Evolutionary conservation across 2,113 vertebrate species (phyloP), one percentile per base, ranked within the genome.

Genomic region (Pteropus alecto): DNA sequence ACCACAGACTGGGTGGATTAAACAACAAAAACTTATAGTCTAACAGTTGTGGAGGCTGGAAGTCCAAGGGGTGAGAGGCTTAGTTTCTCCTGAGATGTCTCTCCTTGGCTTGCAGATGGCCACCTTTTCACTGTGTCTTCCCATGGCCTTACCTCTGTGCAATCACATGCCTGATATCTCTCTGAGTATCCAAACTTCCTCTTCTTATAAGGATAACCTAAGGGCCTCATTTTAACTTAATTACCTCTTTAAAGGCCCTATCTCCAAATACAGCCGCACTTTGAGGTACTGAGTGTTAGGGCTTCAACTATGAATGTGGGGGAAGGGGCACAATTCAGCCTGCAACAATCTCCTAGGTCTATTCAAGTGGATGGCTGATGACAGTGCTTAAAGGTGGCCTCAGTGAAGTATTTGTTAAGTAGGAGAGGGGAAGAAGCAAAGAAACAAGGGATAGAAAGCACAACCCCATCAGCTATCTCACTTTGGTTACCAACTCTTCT

Each of bases 121-220:
- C 2, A 7, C 26, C 51, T 18, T 91, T 38, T 58, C 0, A 0
- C 8, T 9, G n/a, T 3, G 6, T 43, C 68, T 56, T 76, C 21
- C 3, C 1, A 0, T 30, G 6, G n/a, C 11, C 28, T 67, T 56
- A 54, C 41, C 78, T 74, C 56, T 43, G 21, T 10, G 24, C 2
- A 1, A 2, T 1, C 0, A 6, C 7, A 41, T 26, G 67, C 26
- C 61, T 33, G 3, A 5, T 38, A 6, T 73, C 28, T 35, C 65
- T 43, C 28, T n/a, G 11, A 24, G 11, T 65, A 24, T 41, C 68
- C 6, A 5, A 6, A 35, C 28, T 63, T 82, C 61, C 33, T 65
- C 30, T 43, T 63, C 60, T 79, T 63, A 33, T 26, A 78, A 79
- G 73, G 67, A 83, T 5, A 56, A 58, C 58, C 51, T 51, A 60